Evolutionary conservation across 2,888 invertebrate genomes (phyloP), one percentile per base, ranked within the genome.

Genomic region (Tachina lurida): DNA sequence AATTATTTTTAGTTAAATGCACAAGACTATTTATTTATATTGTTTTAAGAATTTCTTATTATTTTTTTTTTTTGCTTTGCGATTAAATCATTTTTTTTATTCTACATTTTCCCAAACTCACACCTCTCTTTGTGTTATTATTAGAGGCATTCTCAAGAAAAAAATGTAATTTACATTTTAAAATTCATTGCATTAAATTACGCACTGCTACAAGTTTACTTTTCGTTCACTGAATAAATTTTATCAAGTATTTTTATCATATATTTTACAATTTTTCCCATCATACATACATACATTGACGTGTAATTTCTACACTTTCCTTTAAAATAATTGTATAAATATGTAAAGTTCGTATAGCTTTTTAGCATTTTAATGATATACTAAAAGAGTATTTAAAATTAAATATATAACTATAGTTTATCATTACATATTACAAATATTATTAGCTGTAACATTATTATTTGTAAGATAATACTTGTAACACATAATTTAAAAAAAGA

Each of bases 291-390:
- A 54, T 22, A 54, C 19, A 56, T 56, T 10, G 12, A 31, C 22
- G 12, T 19, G 62, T 31, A 63, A 19, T 63, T 43, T 13, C 43
- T 45, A 60, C 41, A 39, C 39, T 10, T n/a, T n/a, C n/a, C 10
- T 41, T 41, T 58, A 60, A 56, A 54, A 70, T 43, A 71, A 43
- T 49, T 77, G 83, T 83, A 83, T 45, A 82, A 75, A 82, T 70
- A 52, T 71, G 71, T 77, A 83, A 83, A 62, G 8, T 74, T 31
- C 67, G 65, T 71, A 82, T 82, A 71, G 76, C 75, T 76, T 76
- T 76, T 76, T 82, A 82, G 76, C 56, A 76, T 76, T 76, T 49
- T 70, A 63, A 63, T 63, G 10, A 22, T 56, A 13, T 47, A 70
- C 60, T 62, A 75, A 71, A 43, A 65, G 54, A 71, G 65, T 83